phyloP scores from a whole-genome alignment of 2,113 vertebrate species.

The Hassar affinis region DNA sequence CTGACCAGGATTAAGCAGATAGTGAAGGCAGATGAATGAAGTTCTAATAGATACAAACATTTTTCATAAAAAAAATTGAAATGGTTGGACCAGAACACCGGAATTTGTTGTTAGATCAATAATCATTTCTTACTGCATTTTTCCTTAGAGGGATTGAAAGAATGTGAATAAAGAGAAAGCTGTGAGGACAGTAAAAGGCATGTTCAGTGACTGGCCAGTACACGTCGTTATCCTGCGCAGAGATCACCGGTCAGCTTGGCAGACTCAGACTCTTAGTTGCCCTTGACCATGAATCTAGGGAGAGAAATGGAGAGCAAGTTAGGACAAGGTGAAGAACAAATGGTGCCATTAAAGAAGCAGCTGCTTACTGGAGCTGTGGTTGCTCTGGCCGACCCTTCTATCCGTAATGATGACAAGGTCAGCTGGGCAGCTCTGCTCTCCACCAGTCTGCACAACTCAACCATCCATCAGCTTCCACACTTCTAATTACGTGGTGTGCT shows the following conservation, averaged over 20 bases:
- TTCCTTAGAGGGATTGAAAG: not conserved
- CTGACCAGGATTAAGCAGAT: not conserved
- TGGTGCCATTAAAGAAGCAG: constrained; percentile 63
- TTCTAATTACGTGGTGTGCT: constrained; percentile 52
- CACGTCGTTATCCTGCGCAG: constrained; percentile 12
- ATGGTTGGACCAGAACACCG: not conserved
- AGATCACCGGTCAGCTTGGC: constrained; percentile 38
- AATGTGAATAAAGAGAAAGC: not conserved
- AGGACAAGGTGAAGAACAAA: constrained; percentile 58
- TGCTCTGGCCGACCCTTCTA: constrained; percentile 47
- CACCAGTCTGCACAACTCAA: constrained; percentile 22
- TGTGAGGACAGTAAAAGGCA: not conserved
- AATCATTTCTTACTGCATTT: not conserved
- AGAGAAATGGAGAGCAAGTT: constrained; percentile 34
- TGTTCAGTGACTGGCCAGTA: not conserved
- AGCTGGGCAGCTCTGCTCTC: constrained; percentile 40
- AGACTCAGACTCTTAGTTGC: constrained; percentile 20
- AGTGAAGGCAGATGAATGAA: not conserved
- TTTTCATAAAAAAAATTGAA: not conserved
- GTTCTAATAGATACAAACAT: not conserved
- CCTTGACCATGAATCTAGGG: constrained; percentile 45
- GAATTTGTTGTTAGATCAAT: not conserved
- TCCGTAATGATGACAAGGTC: constrained; percentile 61
- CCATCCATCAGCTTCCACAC: constrained; percentile 51
- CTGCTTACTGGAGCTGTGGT: constrained; percentile 52